Evolutionary conservation across 1,140 invertebrate species (phyloP).

Genomic region (Halictus rubicundus): DNA sequence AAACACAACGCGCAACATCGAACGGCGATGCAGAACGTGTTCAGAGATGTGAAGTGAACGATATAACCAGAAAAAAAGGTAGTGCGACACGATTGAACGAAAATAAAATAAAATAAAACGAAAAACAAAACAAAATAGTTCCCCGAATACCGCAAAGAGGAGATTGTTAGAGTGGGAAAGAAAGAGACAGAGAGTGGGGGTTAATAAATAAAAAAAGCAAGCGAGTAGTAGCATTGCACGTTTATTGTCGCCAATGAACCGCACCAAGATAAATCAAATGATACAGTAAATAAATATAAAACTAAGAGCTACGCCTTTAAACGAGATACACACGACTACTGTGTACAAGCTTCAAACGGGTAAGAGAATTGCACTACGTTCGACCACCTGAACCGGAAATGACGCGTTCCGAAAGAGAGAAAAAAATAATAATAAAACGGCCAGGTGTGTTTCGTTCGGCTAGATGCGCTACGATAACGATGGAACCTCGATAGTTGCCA

Average conservation of each 20-base stretch:
- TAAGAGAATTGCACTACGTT: constrained; percentile 37
- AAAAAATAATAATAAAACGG: neutral
- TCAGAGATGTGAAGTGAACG: neutral
- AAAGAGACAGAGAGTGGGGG: constrained; percentile 64
- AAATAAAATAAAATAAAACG: too few relatives aligned
- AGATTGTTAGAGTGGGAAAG: constrained; percentile 66
- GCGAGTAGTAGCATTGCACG: constrained; percentile 71
- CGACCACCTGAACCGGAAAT: constrained; percentile 54
- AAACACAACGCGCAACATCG: neutral
- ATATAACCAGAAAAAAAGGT: neutral
- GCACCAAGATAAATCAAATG: constrained; percentile 58
- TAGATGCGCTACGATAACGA: neutral
- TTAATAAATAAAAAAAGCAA: constrained; percentile 77
- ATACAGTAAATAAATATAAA: constrained; percentile 66
- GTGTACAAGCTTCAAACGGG: constrained; percentile 50
- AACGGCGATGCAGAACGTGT: neutral
- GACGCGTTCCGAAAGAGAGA: constrained; percentile 20
- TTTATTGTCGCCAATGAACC: constrained; percentile 72
- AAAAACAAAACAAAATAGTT: constrained; percentile 20
- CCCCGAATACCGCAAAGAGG: constrained; percentile 43
- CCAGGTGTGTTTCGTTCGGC: neutral
- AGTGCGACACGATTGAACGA: constrained; percentile 17
- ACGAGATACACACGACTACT: constrained; percentile 53
- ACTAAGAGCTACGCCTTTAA: constrained; percentile 50
- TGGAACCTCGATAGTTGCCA: too few relatives aligned